Evolutionary conservation across 2,797 vertebrate species (phyloP), one percentile per base, ranked within the genome.

Genomic region (Salmo trutta): DNA sequence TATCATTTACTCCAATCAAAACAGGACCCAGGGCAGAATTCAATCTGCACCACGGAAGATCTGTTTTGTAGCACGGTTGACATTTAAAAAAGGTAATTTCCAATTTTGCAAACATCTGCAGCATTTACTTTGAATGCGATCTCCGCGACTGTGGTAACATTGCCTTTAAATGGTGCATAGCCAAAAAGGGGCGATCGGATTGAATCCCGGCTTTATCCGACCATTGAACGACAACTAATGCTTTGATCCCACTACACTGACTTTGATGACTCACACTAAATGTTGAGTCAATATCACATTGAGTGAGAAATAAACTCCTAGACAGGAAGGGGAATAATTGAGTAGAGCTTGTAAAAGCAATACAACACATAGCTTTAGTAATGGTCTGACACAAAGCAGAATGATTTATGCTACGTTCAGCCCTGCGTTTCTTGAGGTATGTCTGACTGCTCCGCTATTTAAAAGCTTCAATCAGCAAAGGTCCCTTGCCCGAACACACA

Each of bases 1-100:
- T 51, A 41, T 59, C 81, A 75, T 76, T 33, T 56, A 19, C 73
- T 54, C 52, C 16, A 77, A 62, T 77, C 54, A 82, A 84, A 79
- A 24, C 41, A 71, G 56, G 69, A 47, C 36, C 51, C 41, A 65
- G 81, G 41, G 41, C 41, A 47, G 41, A 10, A 12, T 47, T 12
- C 41, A 47, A 47, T 47, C 41, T 12, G 12, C 2, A 47, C 41
- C 41, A 47, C 41, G 10, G 10, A 14, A 14, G 41, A 47, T 47
- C 41, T 3, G 41, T 47, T 47, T 47, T 47, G 41, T 47, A 47
- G 41, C 41, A 10, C 10, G 41, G 41, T 47, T 47, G 2, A 47
- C 41, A 14, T 47, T 12, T 36, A 12, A 47, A 12, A 12, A 14
- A 47, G 41, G 41, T 14, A 0, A 47, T 47, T 47, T 47, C 41